Evolutionary conservation across 2,113 vertebrate genomes (phyloP), one percentile per base, ranked within the genome.

Genomic region (Aviceda subcristata): DNA sequence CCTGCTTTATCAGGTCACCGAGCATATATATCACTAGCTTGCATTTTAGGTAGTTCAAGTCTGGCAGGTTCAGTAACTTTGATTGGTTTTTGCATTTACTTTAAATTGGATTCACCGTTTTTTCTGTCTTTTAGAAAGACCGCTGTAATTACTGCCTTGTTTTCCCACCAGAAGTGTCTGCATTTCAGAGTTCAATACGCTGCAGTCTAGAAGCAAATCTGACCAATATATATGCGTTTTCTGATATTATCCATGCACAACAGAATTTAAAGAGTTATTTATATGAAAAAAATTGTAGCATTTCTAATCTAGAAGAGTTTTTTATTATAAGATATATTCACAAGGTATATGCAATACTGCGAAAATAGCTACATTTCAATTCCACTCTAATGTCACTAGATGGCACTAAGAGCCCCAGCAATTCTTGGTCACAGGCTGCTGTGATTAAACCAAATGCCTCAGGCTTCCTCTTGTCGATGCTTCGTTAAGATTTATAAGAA

Each of bases 401-500:
- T 98, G 98, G 98, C 93, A 93, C 72, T 55, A 72, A 38, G 22
- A 96, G 94, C 46, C 92, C 30, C 97, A 86, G 30, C 38, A 96
- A 96, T 62, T 76, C 23, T 56, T 51, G 8, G 12, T 27, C 20
- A 24, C 39, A 13, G 16, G 5, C 3, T 9, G 12, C 30, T 5
- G 23, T 8, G 16, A 12, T 5, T 69, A 41, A 90, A 77, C 21
- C 7, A 50, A 73, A 59, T 4, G 0, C n/a, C 32, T 86, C 22
- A 4, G 11, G 27, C 10, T 39, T 60, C 12, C 29, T 21, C 50
- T 3, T 41, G 50, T 75, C 53, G 62, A 26, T 39, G 32, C 74
- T 95, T 93, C 60, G 34, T 90, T 71, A 80, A 71, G 55, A 81
- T 84, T 64, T 34, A 68, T 45, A 90, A 51, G 19, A 45, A 10